A percentile compares a stretch with the other conserved stretches of the same genome.
phyloP scores from a whole-genome alignment of 2,888 invertebrate genomes.

The Athalia rosae region DNA sequence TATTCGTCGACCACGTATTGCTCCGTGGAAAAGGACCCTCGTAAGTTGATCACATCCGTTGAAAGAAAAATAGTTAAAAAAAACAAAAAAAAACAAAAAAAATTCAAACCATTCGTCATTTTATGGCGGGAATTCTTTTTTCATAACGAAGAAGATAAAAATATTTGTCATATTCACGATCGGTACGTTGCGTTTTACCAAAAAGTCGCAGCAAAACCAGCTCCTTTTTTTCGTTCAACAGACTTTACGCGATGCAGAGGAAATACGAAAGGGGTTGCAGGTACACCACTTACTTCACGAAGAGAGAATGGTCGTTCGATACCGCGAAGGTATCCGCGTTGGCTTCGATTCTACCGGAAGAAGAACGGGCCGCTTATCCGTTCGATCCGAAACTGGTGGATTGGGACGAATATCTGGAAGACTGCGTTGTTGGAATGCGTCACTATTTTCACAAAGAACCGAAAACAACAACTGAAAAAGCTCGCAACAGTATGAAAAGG shows the following conservation, averaged over 20 bases:
- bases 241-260: constrained; percentile 75
- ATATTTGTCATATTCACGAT: too few relatives aligned
- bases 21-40: constrained; percentile 41
- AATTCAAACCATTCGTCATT: too few relatives aligned
- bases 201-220: neutral
- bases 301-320: constrained; percentile 74
- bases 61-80: too few relatives aligned
- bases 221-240: constrained; percentile 55
- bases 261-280: constrained; percentile 74
- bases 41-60: constrained; percentile 47
- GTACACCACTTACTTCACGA: constrained; percentile 75
- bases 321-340: constrained; percentile 67
- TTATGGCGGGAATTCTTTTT: too few relatives aligned
- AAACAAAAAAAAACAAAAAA: too few relatives aligned
- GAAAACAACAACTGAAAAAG: constrained; percentile 54
- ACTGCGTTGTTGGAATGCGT: constrained; percentile 75
- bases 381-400: constrained; percentile 74
- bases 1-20: constrained; percentile 51
- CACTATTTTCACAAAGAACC: constrained; percentile 75
- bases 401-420: constrained; percentile 75
- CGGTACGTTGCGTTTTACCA: neutral
- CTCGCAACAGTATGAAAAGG: constrained; percentile 53
- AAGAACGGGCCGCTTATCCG: constrained; percentile 70
- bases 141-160: too few relatives aligned
- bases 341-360: constrained; percentile 60